These are phyloP conservation scores for Sarcophaga caerulescens DNA, from an alignment of 2,888 invertebrate genomes.

Conservation along the genomic window DNA sequence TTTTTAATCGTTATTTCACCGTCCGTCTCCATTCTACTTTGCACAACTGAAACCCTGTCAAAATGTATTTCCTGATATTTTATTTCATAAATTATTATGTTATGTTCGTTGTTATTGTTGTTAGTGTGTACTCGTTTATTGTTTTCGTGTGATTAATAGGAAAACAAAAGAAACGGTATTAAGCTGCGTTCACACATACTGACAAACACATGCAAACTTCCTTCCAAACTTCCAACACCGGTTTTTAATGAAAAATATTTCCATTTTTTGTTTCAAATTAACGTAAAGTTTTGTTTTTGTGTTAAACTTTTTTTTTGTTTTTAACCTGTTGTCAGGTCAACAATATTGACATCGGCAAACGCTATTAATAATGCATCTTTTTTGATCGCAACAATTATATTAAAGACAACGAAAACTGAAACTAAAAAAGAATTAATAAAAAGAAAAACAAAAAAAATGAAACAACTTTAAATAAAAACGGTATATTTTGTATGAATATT, in stretches of 20 bases:
- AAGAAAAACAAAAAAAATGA: neutral
- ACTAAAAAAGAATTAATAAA: neutral
- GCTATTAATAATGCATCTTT: no score
- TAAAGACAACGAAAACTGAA: neutral
- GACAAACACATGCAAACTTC: neutral
- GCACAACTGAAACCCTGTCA: constrained; percentile 26
- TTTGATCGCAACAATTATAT: no score
- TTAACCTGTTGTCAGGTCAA: constrained; percentile 6
- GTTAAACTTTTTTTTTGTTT: no score
- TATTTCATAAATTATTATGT: neutral
- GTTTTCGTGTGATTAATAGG: constrained; percentile 33
- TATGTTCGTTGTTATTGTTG: neutral
- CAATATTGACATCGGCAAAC: no score
- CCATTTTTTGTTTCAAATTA: neutral
- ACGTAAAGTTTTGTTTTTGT: no score
- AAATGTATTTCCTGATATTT: constrained; percentile 35
- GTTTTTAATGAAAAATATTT: constrained; percentile 14
- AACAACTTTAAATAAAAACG: neutral
- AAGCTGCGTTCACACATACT: neutral
- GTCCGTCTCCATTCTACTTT: constrained; percentile 20
- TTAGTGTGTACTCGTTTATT: neutral
- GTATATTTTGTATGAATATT: neutral
- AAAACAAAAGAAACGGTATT: neutral
- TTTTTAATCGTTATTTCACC: neutral
- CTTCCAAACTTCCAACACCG: neutral